Base-by-base conservation (phyloP, 53 echinoderm and acorn worm species). In the Antedon mediterranea region DNA sequence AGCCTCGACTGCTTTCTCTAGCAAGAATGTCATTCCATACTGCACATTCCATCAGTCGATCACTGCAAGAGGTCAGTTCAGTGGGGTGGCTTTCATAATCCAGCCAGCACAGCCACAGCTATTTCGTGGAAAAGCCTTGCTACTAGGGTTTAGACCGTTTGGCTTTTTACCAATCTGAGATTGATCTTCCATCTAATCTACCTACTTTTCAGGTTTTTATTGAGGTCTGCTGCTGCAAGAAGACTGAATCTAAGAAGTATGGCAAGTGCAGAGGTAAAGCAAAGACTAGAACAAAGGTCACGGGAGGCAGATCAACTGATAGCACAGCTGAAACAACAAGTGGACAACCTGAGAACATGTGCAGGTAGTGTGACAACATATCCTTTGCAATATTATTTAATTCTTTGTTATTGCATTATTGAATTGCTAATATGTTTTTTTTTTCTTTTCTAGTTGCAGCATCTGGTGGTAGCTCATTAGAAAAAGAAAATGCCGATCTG, bases 241-340 rank as follows among this genome's bases (percentile, higher is more conserved):
- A 30, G 30, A 73, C 30, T 72, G 76, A 37, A 5, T 33, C 71
- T 80, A 80, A 89, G 89, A 89, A n/a, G n/a, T n/a, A 84, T 89
- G 31, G 88, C 79, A 31, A 81, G 74, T 43, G 30, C 81, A 75
- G 87, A 80, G 43, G 77, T 87, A 3, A 73, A 91, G 28, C 83
- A 92, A 75, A 83, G 88, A 18, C 79, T 95, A 13, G 91, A 95
- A 82, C 95, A 89, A 78, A 85, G 89, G 75, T 84, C 95, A 32
- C 83, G 83, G 71, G 80, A 83, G 43, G 95, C 95, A 0, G 92
- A 92, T 85, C 82, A 89, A 13, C 83, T 91, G 78, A 95, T 95
- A 43, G 31, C 75, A 0, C 81, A 87, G 13, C 86, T 95, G n/a
- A 92, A 89, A 77, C 74, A 79, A 31, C 91, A 89, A 32, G 85